phyloP scores from a whole-genome alignment of 2,888 invertebrate genomes.

The Mythimna ferrago region DNA sequence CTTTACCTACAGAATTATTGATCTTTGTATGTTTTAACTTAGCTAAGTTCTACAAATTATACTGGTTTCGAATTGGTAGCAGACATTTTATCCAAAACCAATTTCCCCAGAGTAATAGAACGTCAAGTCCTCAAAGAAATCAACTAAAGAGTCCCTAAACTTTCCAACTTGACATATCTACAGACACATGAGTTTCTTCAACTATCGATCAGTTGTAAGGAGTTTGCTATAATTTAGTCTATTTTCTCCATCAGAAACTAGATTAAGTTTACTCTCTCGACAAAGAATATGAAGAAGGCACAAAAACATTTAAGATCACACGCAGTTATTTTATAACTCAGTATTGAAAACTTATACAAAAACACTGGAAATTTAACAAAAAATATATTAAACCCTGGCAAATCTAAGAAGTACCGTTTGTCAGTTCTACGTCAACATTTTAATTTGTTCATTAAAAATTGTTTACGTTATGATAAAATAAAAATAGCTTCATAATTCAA shows the following conservation, averaged over 20 bases:
- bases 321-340: not conserved
- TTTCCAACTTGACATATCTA: constrained; percentile 50
- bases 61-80: constrained; percentile 44
- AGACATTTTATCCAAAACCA: constrained; percentile 58
- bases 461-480: too few species aligned
- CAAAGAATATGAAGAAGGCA: not conserved
- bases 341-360: constrained; percentile 7
- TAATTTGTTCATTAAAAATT: too few species aligned
- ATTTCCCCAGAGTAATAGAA: constrained; percentile 66
- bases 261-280: not conserved
- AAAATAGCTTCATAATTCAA: too few species aligned
- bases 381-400: not conserved
- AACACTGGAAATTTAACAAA: not conserved
- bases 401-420: too few species aligned
- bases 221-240: constrained; percentile 37
- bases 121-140: constrained; percentile 64
- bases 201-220: constrained; percentile 34
- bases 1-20: constrained; percentile 43
- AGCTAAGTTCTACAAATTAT: constrained; percentile 28
- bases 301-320: not conserved
- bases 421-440: too few species aligned
- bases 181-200: constrained; percentile 38
- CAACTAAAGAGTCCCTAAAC: constrained; percentile 55
- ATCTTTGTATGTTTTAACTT: constrained; percentile 23
- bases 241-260: constrained; percentile 15